These are phyloP conservation scores for Bradypodion ventrale DNA, from an alignment of 2,797 vertebrate genomes.

Conservation along the genomic window DNA sequence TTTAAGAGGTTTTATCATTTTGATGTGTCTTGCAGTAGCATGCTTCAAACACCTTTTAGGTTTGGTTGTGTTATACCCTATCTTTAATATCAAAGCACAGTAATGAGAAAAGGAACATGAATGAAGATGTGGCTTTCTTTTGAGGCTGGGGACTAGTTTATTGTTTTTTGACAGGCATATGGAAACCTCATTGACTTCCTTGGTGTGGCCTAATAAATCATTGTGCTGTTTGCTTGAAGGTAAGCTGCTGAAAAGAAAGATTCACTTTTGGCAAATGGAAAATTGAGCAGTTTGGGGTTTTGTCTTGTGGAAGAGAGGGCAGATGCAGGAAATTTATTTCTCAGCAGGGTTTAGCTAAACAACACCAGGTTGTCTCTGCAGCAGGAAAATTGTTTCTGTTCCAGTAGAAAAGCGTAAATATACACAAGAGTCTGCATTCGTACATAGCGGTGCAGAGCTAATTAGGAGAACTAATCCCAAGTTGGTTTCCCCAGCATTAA, in stretches of 20 bases:
- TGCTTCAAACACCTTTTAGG: background rate
- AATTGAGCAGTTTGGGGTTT: background rate
- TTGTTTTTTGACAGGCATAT: constrained; percentile 24
- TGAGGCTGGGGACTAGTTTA: background rate
- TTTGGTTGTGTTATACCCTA: background rate
- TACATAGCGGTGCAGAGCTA: background rate
- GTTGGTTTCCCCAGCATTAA: background rate
- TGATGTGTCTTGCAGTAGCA: background rate
- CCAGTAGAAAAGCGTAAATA: background rate
- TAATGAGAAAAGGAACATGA: background rate
- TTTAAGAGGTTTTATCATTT: background rate
- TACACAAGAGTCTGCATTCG: constrained; percentile 5
- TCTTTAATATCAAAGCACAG: constrained; percentile 12
- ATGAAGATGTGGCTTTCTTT: background rate
- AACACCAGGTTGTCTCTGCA: constrained; percentile 12
- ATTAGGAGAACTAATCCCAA: background rate
- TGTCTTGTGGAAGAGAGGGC: constrained; percentile 14
- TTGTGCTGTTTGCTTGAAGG: constrained; percentile 4
- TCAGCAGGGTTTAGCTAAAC: constrained; percentile 27
- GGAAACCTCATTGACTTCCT: constrained; percentile 26
- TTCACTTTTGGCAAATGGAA: constrained; percentile 18
- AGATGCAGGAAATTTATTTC: constrained; percentile 15
- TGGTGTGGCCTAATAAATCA: background rate
- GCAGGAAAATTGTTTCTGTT: constrained; percentile 3
- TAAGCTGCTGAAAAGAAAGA: background rate